Evolutionary conservation across 2,113 vertebrate species (phyloP).

Genomic region (Origma solitaria): DNA sequence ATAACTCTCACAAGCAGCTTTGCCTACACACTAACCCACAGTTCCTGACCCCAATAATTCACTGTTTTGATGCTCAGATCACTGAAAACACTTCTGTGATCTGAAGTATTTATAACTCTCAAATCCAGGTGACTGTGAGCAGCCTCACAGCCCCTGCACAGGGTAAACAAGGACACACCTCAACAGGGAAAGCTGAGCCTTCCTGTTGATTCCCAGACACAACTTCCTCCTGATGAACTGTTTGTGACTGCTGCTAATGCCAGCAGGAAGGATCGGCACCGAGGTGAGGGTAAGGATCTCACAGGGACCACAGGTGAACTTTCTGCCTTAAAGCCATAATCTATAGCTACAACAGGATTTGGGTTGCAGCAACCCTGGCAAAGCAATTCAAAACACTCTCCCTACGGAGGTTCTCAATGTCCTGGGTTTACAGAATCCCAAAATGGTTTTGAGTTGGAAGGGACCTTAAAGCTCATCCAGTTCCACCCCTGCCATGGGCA

Average conservation of each 20-base stretch:
- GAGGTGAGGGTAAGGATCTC: neutral
- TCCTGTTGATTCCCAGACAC: neutral
- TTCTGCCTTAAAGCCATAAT: neutral
- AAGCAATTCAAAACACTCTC: neutral
- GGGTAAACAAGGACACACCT: neutral
- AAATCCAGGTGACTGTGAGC: neutral
- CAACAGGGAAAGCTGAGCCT: neutral
- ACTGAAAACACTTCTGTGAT: neutral
- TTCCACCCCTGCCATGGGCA: neutral
- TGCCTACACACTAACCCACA: neutral
- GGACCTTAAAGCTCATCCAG: neutral
- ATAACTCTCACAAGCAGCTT: neutral
- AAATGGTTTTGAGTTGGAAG: neutral
- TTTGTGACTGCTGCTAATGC: fast-evolving
- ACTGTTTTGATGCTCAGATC: neutral
- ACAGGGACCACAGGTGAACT: neutral
- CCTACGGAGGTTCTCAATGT: neutral
- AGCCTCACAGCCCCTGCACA: neutral
- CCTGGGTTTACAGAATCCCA: neutral
- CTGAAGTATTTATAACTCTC: neutral
- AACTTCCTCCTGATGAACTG: fast-evolving
- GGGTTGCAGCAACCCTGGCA: neutral
- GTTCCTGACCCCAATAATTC: neutral
- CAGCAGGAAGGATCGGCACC: neutral
- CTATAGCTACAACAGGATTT: neutral